Base-by-base conservation (phyloP, 1,140 invertebrate genomes). In the Brachionus calyciflorus region DNA sequence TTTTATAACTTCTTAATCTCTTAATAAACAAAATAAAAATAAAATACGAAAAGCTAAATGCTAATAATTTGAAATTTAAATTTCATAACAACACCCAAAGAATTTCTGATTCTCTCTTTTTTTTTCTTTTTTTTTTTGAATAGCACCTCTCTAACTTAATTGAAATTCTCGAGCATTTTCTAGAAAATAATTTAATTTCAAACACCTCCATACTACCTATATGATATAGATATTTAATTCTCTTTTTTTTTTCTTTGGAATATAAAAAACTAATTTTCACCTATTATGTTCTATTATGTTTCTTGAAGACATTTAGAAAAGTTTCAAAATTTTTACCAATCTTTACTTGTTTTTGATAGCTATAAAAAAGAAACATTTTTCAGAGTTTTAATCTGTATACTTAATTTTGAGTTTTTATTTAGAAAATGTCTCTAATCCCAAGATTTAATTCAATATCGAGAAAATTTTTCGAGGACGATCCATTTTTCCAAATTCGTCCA, bases 401-500 rank as follows among this genome's bases (percentile, higher is more conserved):
- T 24, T 33, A 37, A 60, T 33, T 33, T 60, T 33, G 37, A 33
- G 17, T 37, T 40, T 60, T 26, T 3, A 37, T 60, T 60, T 60
- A 37, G 6, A 60, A 28, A 60, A 60, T 60, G 55, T 60, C 55
- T 60, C 37, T 60, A 19, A 33, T 60, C 2, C 55, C 55, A 60
- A 60, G 37, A 37, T 60, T 60, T 33, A 60, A 60, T 17, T 65
- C 60, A 19, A 19, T 65, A 12, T 44, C 37, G 19, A 24, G 60
- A 37, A 44, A 21, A 65, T 44, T 65, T 19, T 65, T 65, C 60
- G 40, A 44, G 37, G 60, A 65, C 19, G 37, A 41, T 21, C 44
- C 44, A 44, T 65, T 65, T n/a, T n/a, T n/a, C n/a, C n/a, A n/a
- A n/a, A n/a, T n/a, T 65, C 33, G 40, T 44, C 60, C 60, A 65